These are phyloP conservation scores for Latrodectus elegans DNA, from an alignment of 2,888 invertebrate species.

Conservation along the genomic window DNA sequence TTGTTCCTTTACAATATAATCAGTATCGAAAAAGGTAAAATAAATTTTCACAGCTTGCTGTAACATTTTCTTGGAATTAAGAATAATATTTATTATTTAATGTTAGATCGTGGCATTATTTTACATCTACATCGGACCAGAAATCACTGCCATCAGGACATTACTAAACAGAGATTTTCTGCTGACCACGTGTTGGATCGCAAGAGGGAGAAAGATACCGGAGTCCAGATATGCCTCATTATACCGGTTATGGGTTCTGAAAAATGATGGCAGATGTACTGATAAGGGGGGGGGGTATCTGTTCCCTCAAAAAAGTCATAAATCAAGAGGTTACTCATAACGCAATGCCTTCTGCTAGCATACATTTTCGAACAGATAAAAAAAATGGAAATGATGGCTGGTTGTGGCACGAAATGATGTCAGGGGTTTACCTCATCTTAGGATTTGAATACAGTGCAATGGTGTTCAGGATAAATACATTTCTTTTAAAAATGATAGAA, in stretches of 20 bases:
- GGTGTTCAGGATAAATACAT: background rate
- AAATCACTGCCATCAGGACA: background rate
- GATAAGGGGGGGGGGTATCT: constrained; percentile 49
- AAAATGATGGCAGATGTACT: constrained; percentile 37
- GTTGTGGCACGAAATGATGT: background rate
- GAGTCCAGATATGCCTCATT: constrained; percentile 22
- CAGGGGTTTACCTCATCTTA: background rate
- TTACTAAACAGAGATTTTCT: background rate
- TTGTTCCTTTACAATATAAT: no score
- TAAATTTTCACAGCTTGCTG: no score
- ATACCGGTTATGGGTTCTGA: constrained; percentile 17
- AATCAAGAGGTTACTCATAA: constrained; percentile 66
- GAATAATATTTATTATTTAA: no score
- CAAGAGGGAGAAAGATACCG: background rate
- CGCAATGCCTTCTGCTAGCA: constrained; percentile 20
- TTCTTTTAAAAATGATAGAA: no score
- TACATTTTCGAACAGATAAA: constrained; percentile 45
- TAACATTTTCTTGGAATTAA: no score
- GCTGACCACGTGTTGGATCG: constrained; percentile 43
- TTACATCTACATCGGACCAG: background rate
- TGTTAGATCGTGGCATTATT: background rate
- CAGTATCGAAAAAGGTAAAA: no score
- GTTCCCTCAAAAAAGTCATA: constrained; percentile 51
- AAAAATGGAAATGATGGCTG: constrained; percentile 24
- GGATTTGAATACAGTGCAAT: background rate